Evolutionary conservation across 2,113 vertebrate species (phyloP).

Genomic region (Phyllopteryx taeniolatus): DNA sequence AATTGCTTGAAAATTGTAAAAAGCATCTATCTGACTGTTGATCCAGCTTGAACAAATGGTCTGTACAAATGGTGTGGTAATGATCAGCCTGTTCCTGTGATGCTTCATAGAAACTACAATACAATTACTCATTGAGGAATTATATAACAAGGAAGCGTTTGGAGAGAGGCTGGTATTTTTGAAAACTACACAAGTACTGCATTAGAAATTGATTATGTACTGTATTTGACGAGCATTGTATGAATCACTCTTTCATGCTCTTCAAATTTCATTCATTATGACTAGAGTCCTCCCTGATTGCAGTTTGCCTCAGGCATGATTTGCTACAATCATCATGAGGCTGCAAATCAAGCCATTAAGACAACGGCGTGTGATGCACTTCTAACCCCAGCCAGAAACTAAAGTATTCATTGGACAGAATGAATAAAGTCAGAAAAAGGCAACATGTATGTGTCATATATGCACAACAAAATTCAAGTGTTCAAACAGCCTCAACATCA

Average conservation of each 20-base stretch:
- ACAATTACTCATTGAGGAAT: neutral
- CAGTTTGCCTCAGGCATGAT: slow-evolving; percentile 54
- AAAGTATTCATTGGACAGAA: neutral
- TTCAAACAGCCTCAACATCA: too few relatives aligned
- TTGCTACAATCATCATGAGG: slow-evolving; percentile 35
- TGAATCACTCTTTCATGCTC: slow-evolving; percentile 19
- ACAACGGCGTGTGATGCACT: slow-evolving; percentile 23
- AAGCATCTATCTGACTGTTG: neutral
- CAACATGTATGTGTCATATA: too few relatives aligned
- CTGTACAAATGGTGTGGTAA: neutral
- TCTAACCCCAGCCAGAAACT: slow-evolving; percentile 32
- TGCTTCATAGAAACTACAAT: neutral
- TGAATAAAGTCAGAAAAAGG: neutral
- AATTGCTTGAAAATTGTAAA: neutral
- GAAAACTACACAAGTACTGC: neutral
- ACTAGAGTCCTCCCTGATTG: slow-evolving; percentile 53
- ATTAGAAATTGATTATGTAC: neutral
- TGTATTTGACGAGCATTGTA: slow-evolving; percentile 5
- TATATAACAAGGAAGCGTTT: neutral
- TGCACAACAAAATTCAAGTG: too few relatives aligned
- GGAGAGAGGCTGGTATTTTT: neutral
- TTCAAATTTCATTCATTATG: slow-evolving; percentile 31
- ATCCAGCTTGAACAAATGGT: neutral
- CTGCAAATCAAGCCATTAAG: slow-evolving; percentile 32
- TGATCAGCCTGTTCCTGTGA: neutral